Evolutionary conservation across 2,113 vertebrate species (phyloP).

Genomic region (Carassius auratus): DNA sequence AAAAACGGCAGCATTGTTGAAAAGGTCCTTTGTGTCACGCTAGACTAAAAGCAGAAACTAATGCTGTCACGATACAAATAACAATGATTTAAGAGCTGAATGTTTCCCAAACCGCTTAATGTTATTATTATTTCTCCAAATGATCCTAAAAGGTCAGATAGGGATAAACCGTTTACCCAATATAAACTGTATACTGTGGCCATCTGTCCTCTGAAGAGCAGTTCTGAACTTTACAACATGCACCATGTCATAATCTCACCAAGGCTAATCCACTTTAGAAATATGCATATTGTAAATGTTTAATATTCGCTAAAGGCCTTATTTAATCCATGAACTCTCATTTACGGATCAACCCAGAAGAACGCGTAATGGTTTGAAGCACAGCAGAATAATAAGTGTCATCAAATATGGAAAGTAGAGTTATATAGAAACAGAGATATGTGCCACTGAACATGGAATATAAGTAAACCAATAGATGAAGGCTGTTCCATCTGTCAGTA

Average conservation of each 20-base stretch:
- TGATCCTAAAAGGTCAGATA: neutral
- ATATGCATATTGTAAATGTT: slow-evolving; percentile 27
- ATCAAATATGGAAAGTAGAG: neutral
- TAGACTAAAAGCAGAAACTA: neutral
- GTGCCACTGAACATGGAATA: neutral
- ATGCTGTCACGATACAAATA: neutral
- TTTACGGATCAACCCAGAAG: neutral
- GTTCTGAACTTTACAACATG: neutral
- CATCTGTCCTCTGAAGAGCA: slow-evolving; percentile 20
- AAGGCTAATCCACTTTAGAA: slow-evolving; percentile 27
- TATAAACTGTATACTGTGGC: slow-evolving; percentile 2
- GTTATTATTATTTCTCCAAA: neutral
- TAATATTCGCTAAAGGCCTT: neutral
- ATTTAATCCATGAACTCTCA: slow-evolving; percentile 24
- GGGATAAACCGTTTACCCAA: neutral
- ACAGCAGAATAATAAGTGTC: neutral
- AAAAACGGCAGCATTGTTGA: neutral
- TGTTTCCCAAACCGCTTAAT: neutral
- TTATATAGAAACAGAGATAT: neutral
- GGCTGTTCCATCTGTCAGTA: neutral
- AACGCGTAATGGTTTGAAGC: neutral
- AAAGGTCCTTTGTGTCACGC: neutral
- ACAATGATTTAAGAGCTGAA: neutral
- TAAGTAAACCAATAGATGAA: neutral
- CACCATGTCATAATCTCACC: neutral